phyloP scores from a whole-genome alignment of 1,140 invertebrate genomes.

The Ceratosolen solmsi region DNA sequence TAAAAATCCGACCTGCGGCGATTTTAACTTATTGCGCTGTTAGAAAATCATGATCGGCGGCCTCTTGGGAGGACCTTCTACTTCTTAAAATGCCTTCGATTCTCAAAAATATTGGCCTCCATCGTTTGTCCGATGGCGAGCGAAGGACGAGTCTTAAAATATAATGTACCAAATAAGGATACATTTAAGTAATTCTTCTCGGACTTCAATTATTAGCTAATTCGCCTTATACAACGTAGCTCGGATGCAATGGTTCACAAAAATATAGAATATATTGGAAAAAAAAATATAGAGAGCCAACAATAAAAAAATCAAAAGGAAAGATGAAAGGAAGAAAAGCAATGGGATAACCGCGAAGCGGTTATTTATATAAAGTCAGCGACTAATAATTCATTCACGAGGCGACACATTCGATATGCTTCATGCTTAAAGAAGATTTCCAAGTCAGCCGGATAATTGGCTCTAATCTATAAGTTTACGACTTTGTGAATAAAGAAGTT shows the following conservation, averaged over 20 bases:
- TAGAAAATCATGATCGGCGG: background rate
- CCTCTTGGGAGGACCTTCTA: background rate
- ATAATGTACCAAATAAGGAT: background rate
- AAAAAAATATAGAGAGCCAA: background rate
- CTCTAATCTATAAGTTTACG: slow-evolving; percentile 51
- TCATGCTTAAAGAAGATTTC: slow-evolving; percentile 48
- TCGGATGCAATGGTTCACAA: background rate
- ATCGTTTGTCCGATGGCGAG: background rate
- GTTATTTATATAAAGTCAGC: slow-evolving; percentile 35
- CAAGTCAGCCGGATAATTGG: slow-evolving; percentile 52
- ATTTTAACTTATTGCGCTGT: slow-evolving; percentile 1
- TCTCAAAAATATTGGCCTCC: background rate
- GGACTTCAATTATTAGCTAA: background rate
- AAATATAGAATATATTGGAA: background rate
- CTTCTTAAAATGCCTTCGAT: too few relatives aligned
- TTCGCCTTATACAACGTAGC: background rate
- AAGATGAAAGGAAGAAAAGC: background rate
- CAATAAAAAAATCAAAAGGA: background rate
- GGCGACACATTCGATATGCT: slow-evolving; percentile 41
- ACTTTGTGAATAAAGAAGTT: slow-evolving; percentile 42
- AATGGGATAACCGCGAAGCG: background rate
- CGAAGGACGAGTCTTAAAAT: too few relatives aligned
- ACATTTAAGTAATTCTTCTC: background rate
- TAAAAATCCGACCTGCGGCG: background rate
- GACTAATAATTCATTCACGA: slow-evolving; percentile 29